Evolutionary conservation across 2,888 invertebrate genomes (phyloP), one percentile per base, ranked within the genome.

Genomic region (Dusona sp.): DNA sequence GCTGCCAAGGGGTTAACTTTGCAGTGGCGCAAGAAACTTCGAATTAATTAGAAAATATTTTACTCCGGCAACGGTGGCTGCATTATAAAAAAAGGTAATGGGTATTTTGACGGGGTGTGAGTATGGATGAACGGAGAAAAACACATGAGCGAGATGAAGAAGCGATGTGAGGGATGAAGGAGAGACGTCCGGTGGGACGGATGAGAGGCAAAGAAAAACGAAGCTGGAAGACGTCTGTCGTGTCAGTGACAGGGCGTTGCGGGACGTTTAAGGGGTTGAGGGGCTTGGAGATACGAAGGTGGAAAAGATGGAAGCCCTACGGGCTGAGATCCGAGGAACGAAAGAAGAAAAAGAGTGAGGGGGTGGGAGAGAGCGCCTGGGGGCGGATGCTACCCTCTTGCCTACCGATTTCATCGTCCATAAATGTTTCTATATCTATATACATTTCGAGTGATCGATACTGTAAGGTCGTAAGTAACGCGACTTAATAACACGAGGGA

Each of bases 121-220:
- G 36, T 29, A 25, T 19, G 48, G 54, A 65, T 19, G 70, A 3
- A 73, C 4, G 42, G n/a, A 11, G 2, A 87, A 89, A 88, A 85
- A 85, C 85, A 88, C 83, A 88, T 72, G 85, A 84, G 81, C 29
- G 33, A 82, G 65, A 75, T 82, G 78, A 51, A 77, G 81, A 13
- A 61, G 25, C 64, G 79, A 73, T 29, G 78, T 83, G 85, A 85
- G 85, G 88, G 72, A 61, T 78, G 83, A 19, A 64, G 64, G 48
- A 77, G 78, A 72, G 48, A 83, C 81, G 81, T 84, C 81, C 86
- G 29, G 54, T 29, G 54, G 81, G 81, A 86, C 54, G 84, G 88
- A 90, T 90, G 87, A 89, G 88, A 85, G 80, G 83, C 85, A 83
- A 89, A 89, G 88, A 90, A 91, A 90, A 91, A 90, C 88, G 88